Evolutionary conservation across 92 coral and sea anemone species (phyloP), one percentile per base, ranked within the genome.

Genomic region (Palythoa heliodiscus): DNA sequence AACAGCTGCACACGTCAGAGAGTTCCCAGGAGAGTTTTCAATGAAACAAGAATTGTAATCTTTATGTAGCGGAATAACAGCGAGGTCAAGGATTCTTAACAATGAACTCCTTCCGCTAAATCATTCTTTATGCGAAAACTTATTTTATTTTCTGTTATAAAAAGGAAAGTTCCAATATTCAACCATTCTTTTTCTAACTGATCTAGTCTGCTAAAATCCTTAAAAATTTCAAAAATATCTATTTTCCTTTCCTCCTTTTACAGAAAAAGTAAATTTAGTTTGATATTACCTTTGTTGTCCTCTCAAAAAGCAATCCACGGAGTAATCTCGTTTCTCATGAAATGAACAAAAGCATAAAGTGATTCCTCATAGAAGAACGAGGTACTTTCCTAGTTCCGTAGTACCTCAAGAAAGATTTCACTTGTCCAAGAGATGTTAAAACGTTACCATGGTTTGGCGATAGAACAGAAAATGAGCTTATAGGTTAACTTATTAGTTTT

Each of bases 1-100:
- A 78, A n/a, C 83, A 78, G 52, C 83, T 78, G 83, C 5, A 7
- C 25, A 78, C 11, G 47, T 39, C 53, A 10, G 71, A 58, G 1
- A 60, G n/a, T 61, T 78, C 83, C 83, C 84, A 23, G 73, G 84
- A 64, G 84, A 64, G 35, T 79, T 64, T 75, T 75, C 63, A 52
- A 22, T 22, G 50, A 64, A 75, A 75, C 25, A 52, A 76, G 13
- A 35, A 11, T 25, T 76, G 60, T 54, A 54, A 54, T 25, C 81
- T 29, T 69, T 25, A 13, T 69, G 40, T 69, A 25, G 73, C 47
- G 12, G 73, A 37, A 69, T 11, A 25, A 37, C 73, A 24, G 29
- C 11, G 19, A 69, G 11, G 47, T 43, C 50, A 8, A 25, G n/a
- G 40, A 10, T 22, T 10, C 43, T 15, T 8, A 69, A 69, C 73